Conservation (phyloP, 2,888 invertebrate species). For the Drosophila affinis region DNA sequence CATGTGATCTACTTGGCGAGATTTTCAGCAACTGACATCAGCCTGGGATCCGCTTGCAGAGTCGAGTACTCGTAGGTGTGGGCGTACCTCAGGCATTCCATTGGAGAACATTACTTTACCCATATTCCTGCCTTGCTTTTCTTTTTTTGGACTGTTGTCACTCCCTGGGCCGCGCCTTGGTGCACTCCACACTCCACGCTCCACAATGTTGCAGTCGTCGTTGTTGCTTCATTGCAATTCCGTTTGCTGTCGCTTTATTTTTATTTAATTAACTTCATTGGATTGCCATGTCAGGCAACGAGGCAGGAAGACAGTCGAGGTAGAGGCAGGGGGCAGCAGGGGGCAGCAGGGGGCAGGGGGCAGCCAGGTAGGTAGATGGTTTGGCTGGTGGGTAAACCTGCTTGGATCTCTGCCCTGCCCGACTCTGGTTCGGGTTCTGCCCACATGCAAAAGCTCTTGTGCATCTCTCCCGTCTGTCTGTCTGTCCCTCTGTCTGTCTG, state of each 20-base stretch:
- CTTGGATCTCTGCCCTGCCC: constrained; percentile 17
- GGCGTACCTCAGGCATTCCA: constrained; percentile 46
- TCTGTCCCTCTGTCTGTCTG: background rate
- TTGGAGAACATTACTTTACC: background rate
- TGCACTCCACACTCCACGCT: constrained; percentile 13
- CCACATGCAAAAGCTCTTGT: constrained; percentile 60
- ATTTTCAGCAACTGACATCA: constrained; percentile 39
- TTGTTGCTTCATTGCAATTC: constrained; percentile 54
- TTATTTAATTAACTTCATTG: constrained; percentile 78
- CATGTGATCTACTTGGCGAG: constrained; percentile 71
- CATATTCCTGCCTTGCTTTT: background rate
- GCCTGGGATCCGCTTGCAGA: constrained; percentile 6
- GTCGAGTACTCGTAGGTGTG: constrained; percentile 31
- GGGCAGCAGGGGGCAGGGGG: constrained; percentile 7
- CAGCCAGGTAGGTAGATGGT: constrained; percentile 17
- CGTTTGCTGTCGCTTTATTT: constrained; percentile 71
- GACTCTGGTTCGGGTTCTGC: constrained; percentile 26
- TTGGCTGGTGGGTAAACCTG: constrained; percentile 25
- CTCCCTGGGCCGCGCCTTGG: constrained; percentile 24
- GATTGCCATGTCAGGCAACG: constrained; percentile 42
- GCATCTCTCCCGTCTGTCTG: constrained; percentile 19
- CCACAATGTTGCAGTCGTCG: constrained; percentile 5
- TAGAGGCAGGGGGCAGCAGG: background rate
- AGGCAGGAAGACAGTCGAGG: constrained; percentile 5
- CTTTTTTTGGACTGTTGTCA: constrained; percentile 28